These are phyloP conservation scores for Mechanitis messenoides DNA, from an alignment of 2,888 invertebrate species.

Conservation along the genomic window DNA sequence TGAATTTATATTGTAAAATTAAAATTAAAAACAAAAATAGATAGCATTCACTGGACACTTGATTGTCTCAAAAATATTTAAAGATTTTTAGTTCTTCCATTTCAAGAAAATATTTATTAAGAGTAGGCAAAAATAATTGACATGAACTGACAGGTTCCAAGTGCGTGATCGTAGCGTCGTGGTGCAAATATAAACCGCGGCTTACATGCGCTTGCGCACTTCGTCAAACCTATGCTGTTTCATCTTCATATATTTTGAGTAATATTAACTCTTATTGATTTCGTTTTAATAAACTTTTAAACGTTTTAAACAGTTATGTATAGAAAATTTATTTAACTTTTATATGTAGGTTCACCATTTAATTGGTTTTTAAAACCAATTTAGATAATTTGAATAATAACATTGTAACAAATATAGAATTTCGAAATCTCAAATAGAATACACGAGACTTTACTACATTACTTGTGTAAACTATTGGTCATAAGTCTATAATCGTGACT, in stretches of 20 bases:
- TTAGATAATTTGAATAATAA: too few species aligned
- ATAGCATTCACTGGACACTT: constrained; percentile 34
- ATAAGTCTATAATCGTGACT: too few species aligned
- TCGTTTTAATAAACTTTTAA: too few species aligned
- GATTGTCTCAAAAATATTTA: constrained; percentile 29
- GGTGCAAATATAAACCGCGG: constrained; percentile 49
- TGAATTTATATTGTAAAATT: constrained; percentile 38
- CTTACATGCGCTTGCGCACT: constrained; percentile 34
- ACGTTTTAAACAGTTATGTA: too few species aligned
- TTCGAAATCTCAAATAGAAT: neutral
- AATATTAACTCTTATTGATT: too few species aligned
- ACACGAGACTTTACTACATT: neutral
- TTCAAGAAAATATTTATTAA: neutral
- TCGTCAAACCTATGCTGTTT: constrained; percentile 33
- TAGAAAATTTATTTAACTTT: too few species aligned
- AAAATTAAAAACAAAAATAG: constrained; percentile 36
- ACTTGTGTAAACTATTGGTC: too few species aligned
- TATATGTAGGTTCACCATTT: too few species aligned
- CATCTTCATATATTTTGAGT: neutral
- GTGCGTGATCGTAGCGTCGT: constrained; percentile 46
- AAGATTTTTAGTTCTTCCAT: constrained; percentile 40
- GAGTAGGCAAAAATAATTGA: neutral
- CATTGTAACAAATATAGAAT: neutral
- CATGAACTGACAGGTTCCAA: constrained; percentile 38
- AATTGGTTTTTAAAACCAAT: too few species aligned